These are phyloP conservation scores for Crocuta crocuta DNA, from an alignment of 2,113 vertebrate species.

Conservation along the genomic window DNA sequence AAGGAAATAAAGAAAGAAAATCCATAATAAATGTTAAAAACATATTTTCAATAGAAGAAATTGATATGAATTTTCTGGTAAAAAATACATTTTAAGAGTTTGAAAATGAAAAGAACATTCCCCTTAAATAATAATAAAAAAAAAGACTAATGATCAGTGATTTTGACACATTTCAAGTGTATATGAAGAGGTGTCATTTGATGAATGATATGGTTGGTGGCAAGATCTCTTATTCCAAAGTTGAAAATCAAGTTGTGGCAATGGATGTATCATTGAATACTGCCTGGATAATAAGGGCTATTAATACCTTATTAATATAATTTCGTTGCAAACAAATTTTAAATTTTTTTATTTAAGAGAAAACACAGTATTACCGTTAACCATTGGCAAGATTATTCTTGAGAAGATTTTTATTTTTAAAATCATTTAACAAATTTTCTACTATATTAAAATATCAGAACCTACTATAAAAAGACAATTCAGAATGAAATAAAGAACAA, in stretches of 20 bases:
- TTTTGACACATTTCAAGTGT: background rate
- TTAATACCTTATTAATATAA: background rate
- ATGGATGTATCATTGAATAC: background rate
- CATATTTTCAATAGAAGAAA: background rate
- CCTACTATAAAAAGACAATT: background rate
- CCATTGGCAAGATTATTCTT: background rate
- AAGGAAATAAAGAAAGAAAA: background rate
- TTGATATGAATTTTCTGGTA: background rate
- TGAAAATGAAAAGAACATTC: background rate
- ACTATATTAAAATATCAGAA: background rate
- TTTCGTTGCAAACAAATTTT: background rate
- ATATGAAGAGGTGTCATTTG: background rate
- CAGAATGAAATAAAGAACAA: conserved; percentile 29
- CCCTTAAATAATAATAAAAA: background rate
- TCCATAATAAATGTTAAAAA: background rate
- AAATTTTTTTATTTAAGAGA: background rate
- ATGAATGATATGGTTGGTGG: background rate
- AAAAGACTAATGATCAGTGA: background rate
- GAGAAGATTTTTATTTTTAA: background rate
- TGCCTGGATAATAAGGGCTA: background rate
- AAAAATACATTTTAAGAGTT: background rate
- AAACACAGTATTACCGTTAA: background rate
- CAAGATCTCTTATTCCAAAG: background rate
- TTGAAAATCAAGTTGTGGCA: background rate
- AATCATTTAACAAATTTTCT: background rate